Evolutionary conservation across 2,888 invertebrate species (phyloP).

Genomic region (Saturnia pavonia): DNA sequence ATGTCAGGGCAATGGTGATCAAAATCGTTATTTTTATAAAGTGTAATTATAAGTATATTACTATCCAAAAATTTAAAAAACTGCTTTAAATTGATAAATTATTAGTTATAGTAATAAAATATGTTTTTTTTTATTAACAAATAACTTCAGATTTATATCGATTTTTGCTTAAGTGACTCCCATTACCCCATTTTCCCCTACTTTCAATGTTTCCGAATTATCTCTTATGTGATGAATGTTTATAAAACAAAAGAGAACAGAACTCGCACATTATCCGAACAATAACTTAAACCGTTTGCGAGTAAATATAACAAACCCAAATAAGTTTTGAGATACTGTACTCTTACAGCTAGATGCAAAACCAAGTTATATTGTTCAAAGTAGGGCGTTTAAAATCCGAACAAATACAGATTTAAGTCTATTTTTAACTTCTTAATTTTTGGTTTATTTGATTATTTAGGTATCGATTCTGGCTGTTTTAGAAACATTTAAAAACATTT

Average conservation of each 20-base stretch:
- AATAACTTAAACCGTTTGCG: neutral
- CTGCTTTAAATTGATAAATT: too few relatives aligned
- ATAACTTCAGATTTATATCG: too few relatives aligned
- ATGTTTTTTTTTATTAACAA: too few relatives aligned
- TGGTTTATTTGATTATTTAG: neutral
- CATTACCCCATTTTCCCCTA: too few relatives aligned
- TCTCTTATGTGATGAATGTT: constrained; percentile 8
- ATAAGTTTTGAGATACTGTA: neutral
- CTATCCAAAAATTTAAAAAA: too few relatives aligned
- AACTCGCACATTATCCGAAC: constrained; percentile 5
- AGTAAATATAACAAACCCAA: neutral
- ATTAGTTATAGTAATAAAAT: too few relatives aligned
- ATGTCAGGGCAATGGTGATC: too few relatives aligned
- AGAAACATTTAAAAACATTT: too few relatives aligned
- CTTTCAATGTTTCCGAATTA: neutral
- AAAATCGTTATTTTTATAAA: too few relatives aligned
- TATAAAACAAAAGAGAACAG: neutral
- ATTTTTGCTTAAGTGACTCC: too few relatives aligned
- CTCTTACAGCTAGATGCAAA: neutral
- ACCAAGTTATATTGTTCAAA: neutral
- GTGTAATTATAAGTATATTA: too few relatives aligned
- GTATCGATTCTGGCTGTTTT: neutral
- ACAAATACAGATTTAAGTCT: neutral
- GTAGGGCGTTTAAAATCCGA: neutral
- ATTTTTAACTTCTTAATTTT: neutral